These are phyloP conservation scores for Poicephalus gulielmi DNA, from an alignment of 2,113 vertebrate species.

Conservation along the genomic window DNA sequence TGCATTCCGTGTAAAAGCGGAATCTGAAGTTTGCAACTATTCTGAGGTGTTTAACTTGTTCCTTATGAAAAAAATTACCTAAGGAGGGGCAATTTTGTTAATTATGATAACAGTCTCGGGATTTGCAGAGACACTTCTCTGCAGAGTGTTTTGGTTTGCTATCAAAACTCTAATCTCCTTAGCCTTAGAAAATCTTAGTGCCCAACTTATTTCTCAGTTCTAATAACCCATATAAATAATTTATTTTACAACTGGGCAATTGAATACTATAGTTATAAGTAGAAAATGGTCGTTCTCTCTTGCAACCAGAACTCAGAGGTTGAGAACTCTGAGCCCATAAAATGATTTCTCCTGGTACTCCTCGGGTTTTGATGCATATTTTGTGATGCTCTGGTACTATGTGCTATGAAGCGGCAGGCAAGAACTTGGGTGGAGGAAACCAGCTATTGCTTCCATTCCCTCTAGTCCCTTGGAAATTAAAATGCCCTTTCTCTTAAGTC, in stretches of 20 bases:
- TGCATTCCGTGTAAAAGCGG: not conserved
- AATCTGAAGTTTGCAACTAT: not conserved
- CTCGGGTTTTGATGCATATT: not conserved
- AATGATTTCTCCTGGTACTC: not conserved
- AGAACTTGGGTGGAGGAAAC: not conserved
- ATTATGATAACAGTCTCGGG: not conserved
- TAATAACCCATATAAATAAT: not conserved
- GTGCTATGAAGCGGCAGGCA: not conserved
- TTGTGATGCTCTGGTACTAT: not conserved
- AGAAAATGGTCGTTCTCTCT: not conserved
- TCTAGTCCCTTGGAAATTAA: not conserved
- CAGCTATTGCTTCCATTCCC: not conserved
- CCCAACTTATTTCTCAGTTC: not conserved
- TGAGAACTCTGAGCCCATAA: not conserved
- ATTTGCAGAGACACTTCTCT: not conserved
- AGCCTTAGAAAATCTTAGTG: not conserved
- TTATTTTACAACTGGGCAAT: not conserved
- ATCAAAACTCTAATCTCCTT: not conserved
- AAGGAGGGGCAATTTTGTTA: not conserved
- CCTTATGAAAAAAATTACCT: not conserved
- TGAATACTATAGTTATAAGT: not conserved
- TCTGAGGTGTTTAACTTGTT: not conserved
- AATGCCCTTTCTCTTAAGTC: not conserved
- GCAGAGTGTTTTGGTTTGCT: not conserved
- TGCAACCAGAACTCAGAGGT: not conserved